phyloP scores from a whole-genome alignment of 1,140 invertebrate species.

The Hydropsyche tenuis region DNA sequence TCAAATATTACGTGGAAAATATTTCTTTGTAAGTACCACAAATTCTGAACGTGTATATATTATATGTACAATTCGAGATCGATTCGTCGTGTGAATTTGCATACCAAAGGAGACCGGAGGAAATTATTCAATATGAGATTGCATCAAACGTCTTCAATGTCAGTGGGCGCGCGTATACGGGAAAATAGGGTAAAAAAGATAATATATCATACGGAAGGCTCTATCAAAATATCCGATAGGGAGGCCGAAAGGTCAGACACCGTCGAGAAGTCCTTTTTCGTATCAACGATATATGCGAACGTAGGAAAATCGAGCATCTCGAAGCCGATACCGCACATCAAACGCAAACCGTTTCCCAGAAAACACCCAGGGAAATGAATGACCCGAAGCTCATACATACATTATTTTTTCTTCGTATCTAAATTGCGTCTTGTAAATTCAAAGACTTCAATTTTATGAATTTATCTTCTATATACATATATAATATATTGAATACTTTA shows the following conservation, averaged over 20 bases:
- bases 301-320: not conserved
- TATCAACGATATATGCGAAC: not conserved
- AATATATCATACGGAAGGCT: slow-evolving; percentile 33
- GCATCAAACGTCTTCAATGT: slow-evolving; percentile 35
- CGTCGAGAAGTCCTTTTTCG: not conserved
- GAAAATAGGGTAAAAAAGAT: slow-evolving; percentile 7
- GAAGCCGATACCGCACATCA: slow-evolving; percentile 21
- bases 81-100: slow-evolving; percentile 13
- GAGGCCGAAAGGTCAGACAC: slow-evolving; percentile 14
- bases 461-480: no score
- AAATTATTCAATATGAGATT: slow-evolving; percentile 34
- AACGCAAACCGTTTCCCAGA: slow-evolving; percentile 20
- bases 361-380: slow-evolving; percentile 28
- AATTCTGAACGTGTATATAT: no score
- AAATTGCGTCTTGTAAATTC: no score
- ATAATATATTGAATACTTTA: no score
- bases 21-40: no score
- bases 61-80: not conserved
- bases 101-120: slow-evolving; percentile 21
- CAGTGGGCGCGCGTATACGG: not conserved
- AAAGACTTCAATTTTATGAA: no score
- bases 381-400: slow-evolving; percentile 15
- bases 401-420: no score
- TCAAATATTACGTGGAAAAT: no score
- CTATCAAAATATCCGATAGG: slow-evolving; percentile 36